A percentile compares a stretch with the other conserved stretches of the same genome.
Conservation (phyloP, 2,797 vertebrate species). For the Sebastes trivittatus region DNA sequence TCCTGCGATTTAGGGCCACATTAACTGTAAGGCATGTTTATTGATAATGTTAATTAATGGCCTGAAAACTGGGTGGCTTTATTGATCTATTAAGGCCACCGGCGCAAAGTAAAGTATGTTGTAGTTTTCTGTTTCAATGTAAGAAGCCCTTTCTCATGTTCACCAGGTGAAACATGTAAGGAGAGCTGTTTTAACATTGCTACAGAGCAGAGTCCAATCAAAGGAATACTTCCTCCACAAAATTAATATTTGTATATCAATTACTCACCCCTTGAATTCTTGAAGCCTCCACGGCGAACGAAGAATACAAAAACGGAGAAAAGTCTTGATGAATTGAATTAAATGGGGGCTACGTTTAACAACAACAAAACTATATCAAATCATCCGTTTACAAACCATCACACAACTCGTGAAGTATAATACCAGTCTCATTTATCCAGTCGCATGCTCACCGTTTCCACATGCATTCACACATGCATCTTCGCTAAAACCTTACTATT, state of each 20-base stretch:
- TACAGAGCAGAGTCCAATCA: background rate
- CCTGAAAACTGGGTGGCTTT: background rate
- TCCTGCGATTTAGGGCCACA: background rate
- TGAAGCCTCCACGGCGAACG: background rate
- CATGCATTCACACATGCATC: no score
- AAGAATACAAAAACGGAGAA: background rate
- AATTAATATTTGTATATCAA: background rate
- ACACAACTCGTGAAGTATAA: no score
- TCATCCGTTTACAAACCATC: background rate
- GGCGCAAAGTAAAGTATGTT: background rate
- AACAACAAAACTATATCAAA: background rate
- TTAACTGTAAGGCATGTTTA: background rate
- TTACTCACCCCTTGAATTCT: background rate
- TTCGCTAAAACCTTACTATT: no score
- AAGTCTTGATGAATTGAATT: background rate
- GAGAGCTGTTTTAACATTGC: background rate
- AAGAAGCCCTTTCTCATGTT: background rate
- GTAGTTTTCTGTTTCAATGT: background rate
- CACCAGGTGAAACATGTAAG: background rate
- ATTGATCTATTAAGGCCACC: background rate
- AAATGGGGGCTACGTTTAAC: background rate
- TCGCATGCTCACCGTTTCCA: no score
- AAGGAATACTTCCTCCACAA: background rate
- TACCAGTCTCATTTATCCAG: no score
- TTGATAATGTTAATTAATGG: background rate